A percentile compares a stretch with the other conserved stretches of the same genome.
Evolutionary conservation across 1,140 invertebrate species (phyloP).

Genomic region (Drosophila novamexicana): DNA sequence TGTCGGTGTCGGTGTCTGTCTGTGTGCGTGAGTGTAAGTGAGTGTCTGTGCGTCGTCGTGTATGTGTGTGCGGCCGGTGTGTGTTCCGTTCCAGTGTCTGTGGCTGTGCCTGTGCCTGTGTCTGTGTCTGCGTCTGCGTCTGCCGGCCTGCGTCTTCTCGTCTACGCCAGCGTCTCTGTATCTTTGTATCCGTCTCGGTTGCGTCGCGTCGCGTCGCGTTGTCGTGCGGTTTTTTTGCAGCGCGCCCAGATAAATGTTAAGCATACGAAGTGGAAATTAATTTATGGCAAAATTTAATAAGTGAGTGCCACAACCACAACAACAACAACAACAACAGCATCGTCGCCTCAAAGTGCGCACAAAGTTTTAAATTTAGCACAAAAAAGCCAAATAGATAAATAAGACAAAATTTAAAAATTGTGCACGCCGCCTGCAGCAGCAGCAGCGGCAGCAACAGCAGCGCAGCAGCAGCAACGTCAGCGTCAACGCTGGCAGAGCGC

Average conservation of each 20-base stretch:
- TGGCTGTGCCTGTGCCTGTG: background rate
- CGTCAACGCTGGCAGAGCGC: constrained; percentile 35
- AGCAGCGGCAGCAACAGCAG: background rate
- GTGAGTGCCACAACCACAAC: constrained; percentile 48
- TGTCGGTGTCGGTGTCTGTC: constrained; percentile 5
- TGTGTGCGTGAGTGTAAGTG: background rate
- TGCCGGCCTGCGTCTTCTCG: constrained; percentile 50
- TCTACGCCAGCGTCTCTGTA: constrained; percentile 16
- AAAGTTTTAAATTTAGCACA: constrained; percentile 41
- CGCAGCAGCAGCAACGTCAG: constrained; percentile 11
- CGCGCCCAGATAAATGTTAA: constrained; percentile 47
- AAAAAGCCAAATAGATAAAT: constrained; percentile 9
- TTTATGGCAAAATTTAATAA: constrained; percentile 71
- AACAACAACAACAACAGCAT: constrained; percentile 30
- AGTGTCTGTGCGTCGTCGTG: constrained; percentile 17
- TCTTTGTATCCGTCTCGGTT: constrained; percentile 29
- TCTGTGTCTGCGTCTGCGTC: constrained; percentile 21
- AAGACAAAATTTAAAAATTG: constrained; percentile 46
- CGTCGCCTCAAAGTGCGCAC: background rate
- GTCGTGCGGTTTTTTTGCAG: constrained; percentile 29
- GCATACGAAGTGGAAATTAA: constrained; percentile 59
- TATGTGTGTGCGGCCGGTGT: constrained; percentile 43
- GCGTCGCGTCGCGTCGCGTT: constrained; percentile 26
- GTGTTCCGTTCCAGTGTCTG: constrained; percentile 13
- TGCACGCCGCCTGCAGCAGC: constrained; percentile 26